Evolutionary conservation across 2,113 vertebrate species (phyloP).

Genomic region (Porphyrio hochstetteri): DNA sequence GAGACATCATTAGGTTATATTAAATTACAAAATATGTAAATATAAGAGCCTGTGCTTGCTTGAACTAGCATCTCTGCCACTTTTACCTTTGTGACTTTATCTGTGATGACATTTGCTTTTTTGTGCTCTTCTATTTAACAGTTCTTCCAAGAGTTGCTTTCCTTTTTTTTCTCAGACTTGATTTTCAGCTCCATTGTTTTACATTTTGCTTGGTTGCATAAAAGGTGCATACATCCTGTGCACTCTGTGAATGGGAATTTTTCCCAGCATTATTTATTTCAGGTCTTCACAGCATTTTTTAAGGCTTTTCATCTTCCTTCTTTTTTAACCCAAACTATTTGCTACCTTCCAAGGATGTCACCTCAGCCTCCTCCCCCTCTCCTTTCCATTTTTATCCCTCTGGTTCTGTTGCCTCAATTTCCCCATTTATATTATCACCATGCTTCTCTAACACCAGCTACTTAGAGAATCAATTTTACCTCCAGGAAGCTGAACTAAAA

Average conservation of each 20-base stretch:
- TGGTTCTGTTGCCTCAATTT: not conserved
- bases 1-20: conserved; percentile 62
- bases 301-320: not conserved
- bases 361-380: not conserved
- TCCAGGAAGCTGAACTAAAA: not conserved
- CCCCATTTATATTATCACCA: not conserved
- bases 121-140: conserved; percentile 49
- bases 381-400: conserved; percentile 2
- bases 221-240: not conserved
- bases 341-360: not conserved
- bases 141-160: conserved; percentile 38
- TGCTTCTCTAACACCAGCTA: not conserved
- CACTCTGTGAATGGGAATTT: conserved; percentile 11
- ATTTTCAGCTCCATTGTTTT: conserved; percentile 46
- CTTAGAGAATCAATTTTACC: not conserved
- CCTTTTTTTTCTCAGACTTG: conserved; percentile 27
- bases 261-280: not conserved
- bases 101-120: conserved; percentile 58
- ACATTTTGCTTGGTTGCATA: conserved; percentile 29
- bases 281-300: not conserved
- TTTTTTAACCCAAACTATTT: conserved; percentile 23
- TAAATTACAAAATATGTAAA: conserved; percentile 70
- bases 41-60: conserved; percentile 54
- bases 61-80: conserved; percentile 56
- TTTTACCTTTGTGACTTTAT: conserved; percentile 56